These are phyloP conservation scores for Vulpes lagopus DNA, from an alignment of 2,113 vertebrate genomes.

Conservation along the genomic window DNA sequence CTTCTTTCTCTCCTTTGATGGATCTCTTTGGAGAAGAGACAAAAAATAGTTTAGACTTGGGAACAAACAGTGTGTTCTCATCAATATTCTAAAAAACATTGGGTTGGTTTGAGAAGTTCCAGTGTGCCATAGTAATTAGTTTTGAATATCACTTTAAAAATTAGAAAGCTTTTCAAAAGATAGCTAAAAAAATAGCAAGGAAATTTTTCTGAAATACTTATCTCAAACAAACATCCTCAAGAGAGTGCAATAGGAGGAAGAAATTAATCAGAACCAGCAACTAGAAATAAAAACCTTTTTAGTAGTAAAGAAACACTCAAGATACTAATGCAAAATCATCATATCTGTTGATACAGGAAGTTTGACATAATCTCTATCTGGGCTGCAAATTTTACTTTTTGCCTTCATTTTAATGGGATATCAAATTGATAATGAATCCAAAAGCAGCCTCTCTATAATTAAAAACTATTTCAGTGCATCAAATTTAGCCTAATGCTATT, in stretches of 20 bases:
- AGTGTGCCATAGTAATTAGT: conserved; percentile 46
- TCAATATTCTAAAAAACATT: conserved; percentile 51
- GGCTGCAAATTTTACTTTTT: conserved; percentile 24
- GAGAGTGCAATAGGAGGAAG: neutral
- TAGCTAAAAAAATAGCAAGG: conserved; percentile 21
- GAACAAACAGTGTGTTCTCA: conserved; percentile 42
- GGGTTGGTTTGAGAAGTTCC: neutral
- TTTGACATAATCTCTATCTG: neutral
- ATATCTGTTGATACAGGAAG: neutral
- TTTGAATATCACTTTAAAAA: conserved; percentile 24
- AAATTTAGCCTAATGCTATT: neutral
- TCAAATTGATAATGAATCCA: neutral
- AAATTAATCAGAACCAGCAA: conserved; percentile 48
- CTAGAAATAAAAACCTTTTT: conserved; percentile 42
- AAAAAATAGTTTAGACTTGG: conserved; percentile 27
- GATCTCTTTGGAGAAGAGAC: conserved; percentile 28
- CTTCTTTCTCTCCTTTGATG: conserved; percentile 46
- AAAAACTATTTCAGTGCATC: neutral
- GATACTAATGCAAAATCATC: neutral
- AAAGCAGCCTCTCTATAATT: conserved; percentile 18
- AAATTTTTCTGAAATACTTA: conserved; percentile 5
- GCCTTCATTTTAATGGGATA: neutral
- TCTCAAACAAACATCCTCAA: conserved; percentile 38
- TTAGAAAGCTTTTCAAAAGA: conserved; percentile 48
- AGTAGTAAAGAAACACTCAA: conserved; percentile 22